These are phyloP conservation scores for Drosophila borborema DNA, from an alignment of 2,888 invertebrate genomes.

Conservation along the genomic window DNA sequence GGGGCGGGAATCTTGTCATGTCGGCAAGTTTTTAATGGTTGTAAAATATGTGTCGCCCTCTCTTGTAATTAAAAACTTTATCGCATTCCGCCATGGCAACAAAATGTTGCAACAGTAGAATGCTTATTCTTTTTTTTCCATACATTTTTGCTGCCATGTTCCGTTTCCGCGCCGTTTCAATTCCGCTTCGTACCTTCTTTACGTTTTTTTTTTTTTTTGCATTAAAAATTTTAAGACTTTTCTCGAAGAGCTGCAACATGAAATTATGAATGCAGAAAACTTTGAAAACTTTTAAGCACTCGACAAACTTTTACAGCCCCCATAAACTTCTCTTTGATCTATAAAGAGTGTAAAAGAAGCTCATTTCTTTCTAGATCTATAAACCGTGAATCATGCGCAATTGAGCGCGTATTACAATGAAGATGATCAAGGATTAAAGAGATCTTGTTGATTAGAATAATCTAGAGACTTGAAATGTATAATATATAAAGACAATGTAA, in stretches of 20 bases:
- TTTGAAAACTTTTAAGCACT: neutral
- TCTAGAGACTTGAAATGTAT: too few species aligned
- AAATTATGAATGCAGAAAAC: neutral
- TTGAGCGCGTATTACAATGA: too few species aligned
- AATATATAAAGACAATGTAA: too few species aligned
- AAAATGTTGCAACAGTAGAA: slow-evolving; percentile 16
- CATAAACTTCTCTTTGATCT: neutral
- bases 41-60: slow-evolving; percentile 35
- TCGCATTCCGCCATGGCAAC: slow-evolving; percentile 36
- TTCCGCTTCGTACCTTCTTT: neutral
- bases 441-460: too few species aligned
- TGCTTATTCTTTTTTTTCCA: neutral
- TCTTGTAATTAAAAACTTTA: slow-evolving; percentile 43
- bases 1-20: neutral
- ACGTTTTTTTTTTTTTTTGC: neutral
- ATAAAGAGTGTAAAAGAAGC: too few species aligned
- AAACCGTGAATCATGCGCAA: too few species aligned
- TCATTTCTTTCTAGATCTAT: too few species aligned
- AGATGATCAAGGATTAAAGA: too few species aligned
- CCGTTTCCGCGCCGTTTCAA: slow-evolving; percentile 8
- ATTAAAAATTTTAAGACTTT: neutral
- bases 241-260: too few species aligned
- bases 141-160: neutral
- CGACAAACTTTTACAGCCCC: too few species aligned
- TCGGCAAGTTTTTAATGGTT: slow-evolving; percentile 47